Conservation (phyloP, 2,113 vertebrate genomes). For the Macquaria ambigua region DNA sequence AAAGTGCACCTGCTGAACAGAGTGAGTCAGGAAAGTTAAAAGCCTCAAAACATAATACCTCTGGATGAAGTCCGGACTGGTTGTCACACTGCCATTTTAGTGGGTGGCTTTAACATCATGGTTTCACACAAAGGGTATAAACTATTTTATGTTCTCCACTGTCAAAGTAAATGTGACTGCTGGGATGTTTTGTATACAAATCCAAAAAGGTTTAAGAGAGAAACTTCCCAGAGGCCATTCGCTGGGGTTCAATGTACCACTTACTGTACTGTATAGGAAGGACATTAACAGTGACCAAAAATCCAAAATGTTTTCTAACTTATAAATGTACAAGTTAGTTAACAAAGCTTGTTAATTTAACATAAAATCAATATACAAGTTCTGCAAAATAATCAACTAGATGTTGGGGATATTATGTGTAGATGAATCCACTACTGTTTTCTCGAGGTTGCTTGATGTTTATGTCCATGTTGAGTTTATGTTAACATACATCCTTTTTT, state of each 20-base stretch:
- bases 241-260: neutral
- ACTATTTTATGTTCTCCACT: constrained; percentile 17
- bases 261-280: neutral
- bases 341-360: neutral
- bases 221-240: neutral
- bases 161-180: neutral
- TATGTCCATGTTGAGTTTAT: neutral
- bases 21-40: constrained; percentile 24
- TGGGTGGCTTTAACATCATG: neutral
- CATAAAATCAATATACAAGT: too few species aligned
- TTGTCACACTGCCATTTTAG: constrained; percentile 24
- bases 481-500: neutral
- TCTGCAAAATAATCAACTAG: neutral
- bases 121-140: constrained; percentile 3
- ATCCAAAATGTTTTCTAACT: neutral
- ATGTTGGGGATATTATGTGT: neutral
- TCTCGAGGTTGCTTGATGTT: neutral
- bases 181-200: constrained; percentile 1
- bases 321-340: neutral
- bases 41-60: constrained; percentile 22
- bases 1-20: constrained; percentile 31
- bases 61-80: constrained; percentile 7
- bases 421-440: neutral
- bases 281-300: neutral
- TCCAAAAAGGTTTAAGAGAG: neutral